Base-by-base conservation (phyloP, 1,140 invertebrate species). In the Colletes latitarsis region DNA sequence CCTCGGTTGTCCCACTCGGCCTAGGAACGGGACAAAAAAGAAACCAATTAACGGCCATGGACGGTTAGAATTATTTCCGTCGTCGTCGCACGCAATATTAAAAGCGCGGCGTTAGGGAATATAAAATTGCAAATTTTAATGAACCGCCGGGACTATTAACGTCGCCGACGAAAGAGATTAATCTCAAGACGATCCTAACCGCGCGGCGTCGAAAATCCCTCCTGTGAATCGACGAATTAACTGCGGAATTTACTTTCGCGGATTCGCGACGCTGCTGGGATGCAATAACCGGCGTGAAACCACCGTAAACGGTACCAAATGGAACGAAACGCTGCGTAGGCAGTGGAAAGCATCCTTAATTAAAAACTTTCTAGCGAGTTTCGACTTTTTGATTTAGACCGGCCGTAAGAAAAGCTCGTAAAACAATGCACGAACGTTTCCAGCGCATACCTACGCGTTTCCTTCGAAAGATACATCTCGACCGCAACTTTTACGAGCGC, bases 401-500 rank as follows among this genome's bases (percentile, higher is more conserved):
- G 15, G 39, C 58, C 53, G 17, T n/a, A n/a, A 74, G 43, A 58
- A 78, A 78, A 78, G 76, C 58, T 53, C 9, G 17, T 73, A 30
- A 55, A 66, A n/a, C 57, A 52, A 17, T 62, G 30, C 55, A 15
- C 14, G 21, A 15, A 52, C 30, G 70, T 67, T 77, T 66, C 49
- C 52, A 43, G 68, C 64, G 41, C 64, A 55, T 66, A 69, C 78
- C 74, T 52, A 73, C 84, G 76, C 84, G 81, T 66, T 66, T 53
- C 19, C 21, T 55, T 74, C 63, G 19, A 30, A n/a, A 66, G 68
- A 70, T 82, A 79, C 71, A 64, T 58, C 30, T 63, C 21, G 12
- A 63, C 58, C 21, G 43, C 70, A 19, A 80, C 6, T 71, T 86
- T 85, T 75, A 86, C 4, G 74, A 69, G 30, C 52, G 74, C 78